Base-by-base conservation (phyloP, 2,888 invertebrate genomes). In the Polymixis flavicincta region DNA sequence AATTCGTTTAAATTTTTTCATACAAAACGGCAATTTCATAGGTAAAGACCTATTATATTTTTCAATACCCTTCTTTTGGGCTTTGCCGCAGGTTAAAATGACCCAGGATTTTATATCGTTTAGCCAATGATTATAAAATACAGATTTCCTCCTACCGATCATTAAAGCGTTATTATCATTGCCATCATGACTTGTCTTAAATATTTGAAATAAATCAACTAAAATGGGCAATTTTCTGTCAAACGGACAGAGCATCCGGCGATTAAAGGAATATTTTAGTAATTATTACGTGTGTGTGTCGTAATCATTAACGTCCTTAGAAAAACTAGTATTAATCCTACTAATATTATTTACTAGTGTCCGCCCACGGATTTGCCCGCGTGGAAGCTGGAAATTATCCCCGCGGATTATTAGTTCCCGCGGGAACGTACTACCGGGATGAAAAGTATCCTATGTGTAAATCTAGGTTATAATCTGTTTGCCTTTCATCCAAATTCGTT, bases 151-250 rank as follows among this genome's bases (percentile, higher is more conserved):
- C 28, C 59, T 14, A 45, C 45, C 13, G 25, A 70, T 72, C 63
- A 54, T 80, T 76, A 73, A 63, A 13, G 59, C 0, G 60, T 65
- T 57, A 85, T 73, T 84, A 80, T 64, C 70, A 45, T 32, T 74
- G 32, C 14, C 65, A 71, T 32, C 48, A 70, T 52, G 72, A 50
- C 63, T 42, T 57, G 66, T 71, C 64, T 80, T 54, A 78, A 76
- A 77, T 80, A 83, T 85, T 74, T 69, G 45, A 77, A 59, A 80
- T 85, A 80, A 85, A 84, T 84, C 65, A 67, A 74, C 75, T 68
- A 69, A 80, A 83, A 83, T 74, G 54, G 64, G 71, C 80, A 79
- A 77, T 85, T 85, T 74, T 48, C 66, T 64, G 75, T 75, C 74
- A 85, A 82, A 79, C 28, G 65, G 32, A 71, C 54, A 45, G 28